phyloP scores from a whole-genome alignment of 2,113 vertebrate genomes.

The Melanotaenia duboulayi region DNA sequence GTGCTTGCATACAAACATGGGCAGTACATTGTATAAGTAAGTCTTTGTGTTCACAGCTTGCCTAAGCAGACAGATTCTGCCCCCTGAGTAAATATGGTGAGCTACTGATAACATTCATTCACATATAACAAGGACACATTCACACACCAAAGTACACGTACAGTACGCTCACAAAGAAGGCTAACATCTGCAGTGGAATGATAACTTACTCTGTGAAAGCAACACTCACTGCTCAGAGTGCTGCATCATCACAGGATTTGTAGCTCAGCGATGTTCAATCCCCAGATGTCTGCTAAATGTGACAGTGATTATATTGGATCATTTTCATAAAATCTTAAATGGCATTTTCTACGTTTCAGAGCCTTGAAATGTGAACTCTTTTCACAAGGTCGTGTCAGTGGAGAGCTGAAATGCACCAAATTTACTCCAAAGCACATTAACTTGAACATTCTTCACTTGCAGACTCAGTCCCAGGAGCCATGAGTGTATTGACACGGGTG shows the following conservation, averaged over 20 bases:
- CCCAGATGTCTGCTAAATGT: not conserved
- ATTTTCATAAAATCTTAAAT: not conserved
- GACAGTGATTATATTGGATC: not conserved
- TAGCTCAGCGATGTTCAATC: not conserved
- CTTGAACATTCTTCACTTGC: not conserved
- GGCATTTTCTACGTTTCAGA: not conserved
- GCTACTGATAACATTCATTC: conserved; percentile 76
- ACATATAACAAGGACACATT: conserved; percentile 57
- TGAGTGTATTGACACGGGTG: conserved; percentile 63
- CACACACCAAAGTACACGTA: conserved; percentile 37
- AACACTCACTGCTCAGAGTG: not conserved
- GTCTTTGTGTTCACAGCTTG: conserved; percentile 73
- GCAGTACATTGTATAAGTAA: conserved; percentile 43
- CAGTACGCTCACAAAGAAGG: conserved; percentile 7
- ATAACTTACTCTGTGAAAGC: conserved; percentile 38
- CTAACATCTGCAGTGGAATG: conserved; percentile 33
- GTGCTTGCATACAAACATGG: conserved; percentile 40
- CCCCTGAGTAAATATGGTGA: conserved; percentile 76
- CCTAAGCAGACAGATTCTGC: conserved; percentile 61
- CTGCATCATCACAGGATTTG: conserved; percentile 16
- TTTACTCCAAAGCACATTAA: not conserved
- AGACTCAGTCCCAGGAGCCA: conserved; percentile 48
- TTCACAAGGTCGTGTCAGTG: not conserved
- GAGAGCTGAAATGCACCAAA: not conserved
- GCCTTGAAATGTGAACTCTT: not conserved